Base-by-base conservation (phyloP, 2,888 invertebrate species). In the Sinohyriopsis cumingii region DNA sequence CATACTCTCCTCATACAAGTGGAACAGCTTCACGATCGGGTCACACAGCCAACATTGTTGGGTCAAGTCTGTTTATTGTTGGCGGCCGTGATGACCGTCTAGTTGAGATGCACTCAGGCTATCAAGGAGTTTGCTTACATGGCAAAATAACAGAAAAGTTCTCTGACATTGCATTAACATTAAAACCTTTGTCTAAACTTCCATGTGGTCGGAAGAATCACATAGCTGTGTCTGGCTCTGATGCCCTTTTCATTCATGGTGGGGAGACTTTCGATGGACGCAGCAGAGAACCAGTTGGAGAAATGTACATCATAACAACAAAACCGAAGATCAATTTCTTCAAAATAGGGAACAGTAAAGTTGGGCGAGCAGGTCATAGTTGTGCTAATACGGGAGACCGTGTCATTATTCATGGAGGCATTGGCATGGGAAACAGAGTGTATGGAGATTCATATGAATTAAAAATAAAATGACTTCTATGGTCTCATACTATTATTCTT, bases 241-340 rank as follows among this genome's bases (percentile, higher is more conserved):
- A 80, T 1, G 73, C 77, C 33, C 69, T 88, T 6, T 72, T 90
- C 2, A 70, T 90, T 57, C 87, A 88, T 68, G 90, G 90, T 1
- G 90, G 90, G 1, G 89, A 89, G 74, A 88, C 89, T 0, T 90
- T 90, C 80, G 89, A 89, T 72, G 89, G 89, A 1, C 69, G 81
- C 63, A 80, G 73, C 54, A 73, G 85, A 33, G 87, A 87, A 65
- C 89, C 90, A 22, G 87, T 88, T 1, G 86, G 87, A 9, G 89
- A 89, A 62, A 84, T 88, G 83, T 86, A 77, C 63, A 65, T 87
- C 1, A 69, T 89, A 53, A 72, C 72, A 9, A 67, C 81, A 1
- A 83, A 78, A 59, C 81, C 84, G 9, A 72, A 76, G 15, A 62
- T 80, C 0, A 63, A 73, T 45, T 87, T 86, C 78, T 86, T 79